These are phyloP conservation scores for Dromiciops gliroides DNA, from an alignment of 2,113 vertebrate genomes.

Conservation along the genomic window DNA sequence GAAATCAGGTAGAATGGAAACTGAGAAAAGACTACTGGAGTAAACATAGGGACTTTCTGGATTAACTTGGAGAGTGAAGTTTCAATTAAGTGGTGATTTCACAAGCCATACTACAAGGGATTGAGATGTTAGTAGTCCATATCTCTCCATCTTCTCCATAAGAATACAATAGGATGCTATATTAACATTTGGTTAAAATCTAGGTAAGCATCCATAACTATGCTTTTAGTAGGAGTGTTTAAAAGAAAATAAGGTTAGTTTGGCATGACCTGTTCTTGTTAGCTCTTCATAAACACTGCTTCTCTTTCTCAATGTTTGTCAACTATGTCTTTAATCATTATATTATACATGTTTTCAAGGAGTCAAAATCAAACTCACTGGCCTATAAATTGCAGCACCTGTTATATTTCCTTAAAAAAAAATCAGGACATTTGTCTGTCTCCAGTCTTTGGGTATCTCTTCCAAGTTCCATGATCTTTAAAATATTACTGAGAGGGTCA, in stretches of 20 bases:
- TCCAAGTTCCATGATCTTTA: neutral
- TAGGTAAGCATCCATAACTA: neutral
- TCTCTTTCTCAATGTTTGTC: too few relatives aligned
- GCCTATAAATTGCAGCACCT: too few relatives aligned
- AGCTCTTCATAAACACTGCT: too few relatives aligned
- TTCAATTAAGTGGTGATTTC: neutral
- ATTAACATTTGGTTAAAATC: neutral
- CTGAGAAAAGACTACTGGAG: neutral
- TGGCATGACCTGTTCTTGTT: neutral
- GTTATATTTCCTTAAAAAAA: too few relatives aligned
- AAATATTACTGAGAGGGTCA: neutral
- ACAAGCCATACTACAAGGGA: neutral
- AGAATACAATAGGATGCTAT: neutral
- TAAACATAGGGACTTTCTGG: neutral
- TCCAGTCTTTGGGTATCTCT: neutral
- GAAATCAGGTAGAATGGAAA: neutral
- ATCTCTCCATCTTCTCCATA: neutral
- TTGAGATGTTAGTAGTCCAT: neutral
- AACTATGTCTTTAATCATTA: too few relatives aligned
- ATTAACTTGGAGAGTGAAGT: neutral
- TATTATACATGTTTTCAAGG: too few relatives aligned
- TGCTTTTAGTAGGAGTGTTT: neutral
- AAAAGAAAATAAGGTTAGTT: neutral
- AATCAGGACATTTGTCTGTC: neutral
- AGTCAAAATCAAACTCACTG: too few relatives aligned